A percentile compares a stretch with the other conserved stretches of the same genome.
phyloP scores from a whole-genome alignment of 1,140 invertebrate genomes.

The Zaprionus vittiger region DNA sequence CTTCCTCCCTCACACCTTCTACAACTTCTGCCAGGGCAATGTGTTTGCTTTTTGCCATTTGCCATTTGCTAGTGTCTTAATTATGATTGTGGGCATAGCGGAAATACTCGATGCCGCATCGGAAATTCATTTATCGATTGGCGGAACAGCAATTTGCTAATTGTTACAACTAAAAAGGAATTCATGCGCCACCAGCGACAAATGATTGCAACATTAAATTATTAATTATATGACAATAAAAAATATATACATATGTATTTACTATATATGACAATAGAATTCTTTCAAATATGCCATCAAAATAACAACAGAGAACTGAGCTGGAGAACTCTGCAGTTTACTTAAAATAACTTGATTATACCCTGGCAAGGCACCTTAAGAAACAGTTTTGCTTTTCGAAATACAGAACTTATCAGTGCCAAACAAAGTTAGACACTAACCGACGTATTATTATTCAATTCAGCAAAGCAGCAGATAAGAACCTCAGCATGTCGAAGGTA shows the following conservation, averaged over 20 bases:
- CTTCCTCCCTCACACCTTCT: not conserved
- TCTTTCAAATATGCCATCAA: not conserved
- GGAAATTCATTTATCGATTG: conserved; percentile 65
- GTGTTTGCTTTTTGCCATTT: conserved; percentile 64
- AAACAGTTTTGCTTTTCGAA: not conserved
- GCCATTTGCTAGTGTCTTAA: conserved; percentile 69
- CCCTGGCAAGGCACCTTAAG: not conserved
- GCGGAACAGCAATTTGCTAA: conserved; percentile 45
- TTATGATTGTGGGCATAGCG: conserved; percentile 65
- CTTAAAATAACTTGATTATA: no score
- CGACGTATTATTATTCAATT: no score
- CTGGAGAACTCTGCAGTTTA: no score
- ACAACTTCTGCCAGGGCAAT: conserved; percentile 50
- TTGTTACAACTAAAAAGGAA: conserved; percentile 30
- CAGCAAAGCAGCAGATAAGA: no score
- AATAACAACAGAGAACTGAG: not conserved
- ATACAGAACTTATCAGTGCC: no score
- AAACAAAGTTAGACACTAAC: no score
- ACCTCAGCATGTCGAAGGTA: no score
- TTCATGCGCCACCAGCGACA: not conserved
- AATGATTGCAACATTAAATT: not conserved
- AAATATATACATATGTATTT: not conserved
- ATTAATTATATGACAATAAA: not conserved
- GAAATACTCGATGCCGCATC: conserved; percentile 38
- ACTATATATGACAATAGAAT: not conserved